Evolutionary conservation across 2,797 vertebrate species (phyloP).

Genomic region (Zenarchopterus dispar): DNA sequence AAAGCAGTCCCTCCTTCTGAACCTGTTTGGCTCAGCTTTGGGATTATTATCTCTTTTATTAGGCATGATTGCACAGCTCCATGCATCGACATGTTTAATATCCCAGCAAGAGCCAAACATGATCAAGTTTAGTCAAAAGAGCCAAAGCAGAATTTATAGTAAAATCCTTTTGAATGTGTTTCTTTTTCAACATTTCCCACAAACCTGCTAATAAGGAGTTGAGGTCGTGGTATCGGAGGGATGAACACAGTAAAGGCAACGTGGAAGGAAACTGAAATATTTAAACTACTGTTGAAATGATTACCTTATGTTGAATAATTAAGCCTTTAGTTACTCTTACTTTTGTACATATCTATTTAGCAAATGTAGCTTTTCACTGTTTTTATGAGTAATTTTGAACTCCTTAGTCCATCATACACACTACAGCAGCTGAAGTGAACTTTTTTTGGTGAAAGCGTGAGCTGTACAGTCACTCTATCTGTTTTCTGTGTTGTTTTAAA

Average conservation of each 20-base stretch:
- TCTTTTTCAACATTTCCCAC: conserved; percentile 42
- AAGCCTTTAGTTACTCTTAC: too few species aligned
- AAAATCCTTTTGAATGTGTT: conserved; percentile 8
- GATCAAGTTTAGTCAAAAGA: conserved; percentile 18
- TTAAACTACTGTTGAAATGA: too few species aligned
- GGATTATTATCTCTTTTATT: conserved; percentile 66
- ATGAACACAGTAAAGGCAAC: too few species aligned
- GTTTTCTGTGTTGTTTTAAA: not conserved
- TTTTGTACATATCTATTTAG: too few species aligned
- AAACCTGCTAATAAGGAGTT: conserved; percentile 36
- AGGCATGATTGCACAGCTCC: conserved; percentile 43
- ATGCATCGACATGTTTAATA: conserved; percentile 53
- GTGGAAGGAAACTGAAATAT: too few species aligned
- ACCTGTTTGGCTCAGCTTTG: conserved; percentile 47
- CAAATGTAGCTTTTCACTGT: too few species aligned
- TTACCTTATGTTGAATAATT: too few species aligned
- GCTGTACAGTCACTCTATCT: too few species aligned
- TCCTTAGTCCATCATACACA: too few species aligned
- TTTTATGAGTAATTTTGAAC: too few species aligned
- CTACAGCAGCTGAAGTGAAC: too few species aligned
- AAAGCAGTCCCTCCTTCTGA: conserved; percentile 50
- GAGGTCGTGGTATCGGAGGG: conserved; percentile 57
- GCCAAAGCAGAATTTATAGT: conserved; percentile 17
- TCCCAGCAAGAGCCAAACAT: conserved; percentile 28
- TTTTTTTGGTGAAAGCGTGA: too few species aligned